Evolutionary conservation across 53 echinoderm and acorn worm species (phyloP), one percentile per base, ranked within the genome.

Genomic region (Echinometra lucunter): DNA sequence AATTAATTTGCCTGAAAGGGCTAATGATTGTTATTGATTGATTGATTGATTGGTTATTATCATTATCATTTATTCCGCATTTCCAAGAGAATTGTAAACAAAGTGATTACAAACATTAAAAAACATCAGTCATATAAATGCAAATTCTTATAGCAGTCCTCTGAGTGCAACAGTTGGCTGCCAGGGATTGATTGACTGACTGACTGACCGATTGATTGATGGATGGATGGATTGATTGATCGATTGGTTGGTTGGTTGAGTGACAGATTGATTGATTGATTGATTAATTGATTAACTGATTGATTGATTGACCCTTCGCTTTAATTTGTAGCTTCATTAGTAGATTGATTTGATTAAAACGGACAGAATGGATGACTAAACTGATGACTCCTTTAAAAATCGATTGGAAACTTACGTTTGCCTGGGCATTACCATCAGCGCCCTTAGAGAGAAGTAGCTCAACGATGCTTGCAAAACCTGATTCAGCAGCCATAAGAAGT

Each of bases 401-500:
- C 44, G 18, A 83, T 35, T 35, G 38, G 56, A 6, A 88, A 95
- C 95, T 97, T 94, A 97, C 98, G 89, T 95, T 96, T 40, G 98
- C 95, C 94, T 96, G 97, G 25, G 95, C 95, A 85, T 97, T 97
- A n/a, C 97, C 97, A 82, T 95, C 94, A 27, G 98, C 97, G 72
- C 95, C 94, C 18, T 95, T 83, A 6, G 88, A 95, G 4, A 98
- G 96, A 25, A 98, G 93, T 1, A 97, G 91, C 49, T 97, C 97
- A 2, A 97, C 96, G 42, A 96, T 94, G 44, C 93, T 89, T 16
- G 97, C 96, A 66, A 97, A 94, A 25, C 98, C 98, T 38, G 90
- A 94, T 44, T 98, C 98, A 0, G 98, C 97, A 30, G 98, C 98
- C 91, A 97, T 81, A 40, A 97, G 96, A 56, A 98, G 81, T 1